A percentile compares a stretch with the other conserved stretches of the same genome.
Conservation (phyloP, 30 jellyfish, hydroid and myxozoan genomes). For the Turritopsis rubra region DNA sequence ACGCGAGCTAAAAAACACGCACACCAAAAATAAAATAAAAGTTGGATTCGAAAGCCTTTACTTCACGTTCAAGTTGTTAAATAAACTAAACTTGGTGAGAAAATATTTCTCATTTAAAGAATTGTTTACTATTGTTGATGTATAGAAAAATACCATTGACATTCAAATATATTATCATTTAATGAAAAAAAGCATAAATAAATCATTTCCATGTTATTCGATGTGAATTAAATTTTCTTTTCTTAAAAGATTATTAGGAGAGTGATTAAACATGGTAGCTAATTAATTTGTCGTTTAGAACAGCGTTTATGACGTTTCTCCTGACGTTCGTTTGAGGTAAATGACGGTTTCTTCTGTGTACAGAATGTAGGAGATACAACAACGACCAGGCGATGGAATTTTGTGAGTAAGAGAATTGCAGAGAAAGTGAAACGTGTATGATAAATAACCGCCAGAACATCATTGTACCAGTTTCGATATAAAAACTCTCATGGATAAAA, state of each 20-base stretch:
- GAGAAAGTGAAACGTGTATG: not conserved
- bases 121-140: not conserved
- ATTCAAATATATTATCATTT: not conserved
- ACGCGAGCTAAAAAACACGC: not conserved
- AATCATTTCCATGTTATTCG: not conserved
- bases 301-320: no score
- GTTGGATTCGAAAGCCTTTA: not conserved
- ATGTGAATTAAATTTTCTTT: not conserved
- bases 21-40: not conserved
- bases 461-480: not conserved
- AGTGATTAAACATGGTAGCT: not conserved
- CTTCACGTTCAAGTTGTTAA: not conserved
- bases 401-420: not conserved
- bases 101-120: not conserved
- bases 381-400: not conserved
- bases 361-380: not conserved
- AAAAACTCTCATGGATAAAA: not conserved
- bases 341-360: not conserved
- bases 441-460: not conserved
- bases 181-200: not conserved
- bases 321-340: not conserved
- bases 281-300: not conserved
- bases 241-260: not conserved
- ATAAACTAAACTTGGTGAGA: not conserved
- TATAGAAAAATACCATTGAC: not conserved